phyloP scores from a whole-genome alignment of 2,888 invertebrate species.

The Eulithis testata region DNA sequence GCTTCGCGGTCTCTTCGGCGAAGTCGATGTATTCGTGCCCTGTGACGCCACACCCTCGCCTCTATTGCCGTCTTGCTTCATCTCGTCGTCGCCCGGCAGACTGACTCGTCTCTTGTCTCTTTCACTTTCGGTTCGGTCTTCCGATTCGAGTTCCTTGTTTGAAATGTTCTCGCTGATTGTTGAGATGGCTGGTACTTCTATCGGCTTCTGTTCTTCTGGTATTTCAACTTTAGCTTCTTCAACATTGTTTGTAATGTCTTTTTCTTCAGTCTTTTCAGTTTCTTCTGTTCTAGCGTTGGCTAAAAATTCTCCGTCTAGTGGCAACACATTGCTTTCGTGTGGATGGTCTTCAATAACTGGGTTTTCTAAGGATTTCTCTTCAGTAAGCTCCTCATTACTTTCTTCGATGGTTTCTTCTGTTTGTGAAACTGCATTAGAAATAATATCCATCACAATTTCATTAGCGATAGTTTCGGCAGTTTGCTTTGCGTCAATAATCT shows the following conservation, averaged over 20 bases:
- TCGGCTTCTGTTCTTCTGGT: slow-evolving; percentile 69
- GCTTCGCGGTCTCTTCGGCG: slow-evolving; percentile 90
- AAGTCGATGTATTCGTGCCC: slow-evolving; percentile 75
- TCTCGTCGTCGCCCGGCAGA: slow-evolving; percentile 82
- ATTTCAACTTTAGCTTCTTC: slow-evolving; percentile 54
- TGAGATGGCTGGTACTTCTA: slow-evolving; percentile 88
- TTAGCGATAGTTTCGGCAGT: slow-evolving; percentile 67
- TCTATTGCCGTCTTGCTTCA: slow-evolving; percentile 74
- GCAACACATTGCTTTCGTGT: slow-evolving; percentile 75
- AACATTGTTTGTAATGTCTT: slow-evolving; percentile 62
- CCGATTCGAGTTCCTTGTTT: slow-evolving; percentile 69
- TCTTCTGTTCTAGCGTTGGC: slow-evolving; percentile 66
- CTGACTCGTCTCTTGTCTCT: slow-evolving; percentile 85
- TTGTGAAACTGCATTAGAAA: slow-evolving; percentile 61
- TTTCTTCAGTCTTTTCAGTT: slow-evolving; percentile 50
- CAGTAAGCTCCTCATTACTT: slow-evolving; percentile 36
- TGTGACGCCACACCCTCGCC: slow-evolving; percentile 69
- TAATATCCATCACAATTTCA: slow-evolving; percentile 69
- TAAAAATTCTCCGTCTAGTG: slow-evolving; percentile 76
- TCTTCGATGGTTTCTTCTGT: slow-evolving; percentile 47
- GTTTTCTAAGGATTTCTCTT: slow-evolving; percentile 46
- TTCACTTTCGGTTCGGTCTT: slow-evolving; percentile 71
- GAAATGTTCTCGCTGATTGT: slow-evolving; percentile 89
- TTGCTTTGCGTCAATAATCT: slow-evolving; percentile 66
- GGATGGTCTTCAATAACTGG: slow-evolving; percentile 68